Conservation (phyloP, 2,888 invertebrate species). For the Luffia ferchaultella region DNA sequence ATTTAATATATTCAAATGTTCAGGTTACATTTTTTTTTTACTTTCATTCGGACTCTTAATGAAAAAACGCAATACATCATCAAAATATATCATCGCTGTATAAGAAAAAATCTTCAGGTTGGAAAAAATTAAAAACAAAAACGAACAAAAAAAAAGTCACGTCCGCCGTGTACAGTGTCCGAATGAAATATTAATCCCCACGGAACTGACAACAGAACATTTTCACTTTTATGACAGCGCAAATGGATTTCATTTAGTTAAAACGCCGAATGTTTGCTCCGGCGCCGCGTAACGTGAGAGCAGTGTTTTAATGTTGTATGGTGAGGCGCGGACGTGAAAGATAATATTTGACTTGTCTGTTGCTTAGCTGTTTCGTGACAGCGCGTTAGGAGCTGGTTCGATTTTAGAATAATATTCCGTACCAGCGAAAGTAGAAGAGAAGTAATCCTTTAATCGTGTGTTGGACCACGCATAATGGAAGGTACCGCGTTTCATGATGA, state of each 20-base stretch:
- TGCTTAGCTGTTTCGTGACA: no score
- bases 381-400: no score
- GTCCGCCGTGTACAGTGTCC: not conserved
- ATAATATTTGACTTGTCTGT: no score
- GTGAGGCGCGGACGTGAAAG: not conserved
- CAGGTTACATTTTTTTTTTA: no score
- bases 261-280: not conserved
- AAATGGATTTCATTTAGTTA: not conserved
- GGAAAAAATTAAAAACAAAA: not conserved
- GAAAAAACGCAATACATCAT: not conserved
- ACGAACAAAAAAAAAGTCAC: not conserved
- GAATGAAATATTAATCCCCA: slow-evolving; percentile 5
- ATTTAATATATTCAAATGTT: no score
- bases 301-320: not conserved
- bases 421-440: no score
- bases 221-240: not conserved
- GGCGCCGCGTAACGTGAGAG: not conserved
- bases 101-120: not conserved
- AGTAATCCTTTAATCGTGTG: no score
- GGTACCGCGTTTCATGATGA: no score
- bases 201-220: not conserved
- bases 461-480: no score
- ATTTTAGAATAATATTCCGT: no score
- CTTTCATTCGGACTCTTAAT: not conserved
- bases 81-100: not conserved